These are phyloP conservation scores for Ctenopoma multispine DNA, from an alignment of 2,797 vertebrate species.

Conservation along the genomic window DNA sequence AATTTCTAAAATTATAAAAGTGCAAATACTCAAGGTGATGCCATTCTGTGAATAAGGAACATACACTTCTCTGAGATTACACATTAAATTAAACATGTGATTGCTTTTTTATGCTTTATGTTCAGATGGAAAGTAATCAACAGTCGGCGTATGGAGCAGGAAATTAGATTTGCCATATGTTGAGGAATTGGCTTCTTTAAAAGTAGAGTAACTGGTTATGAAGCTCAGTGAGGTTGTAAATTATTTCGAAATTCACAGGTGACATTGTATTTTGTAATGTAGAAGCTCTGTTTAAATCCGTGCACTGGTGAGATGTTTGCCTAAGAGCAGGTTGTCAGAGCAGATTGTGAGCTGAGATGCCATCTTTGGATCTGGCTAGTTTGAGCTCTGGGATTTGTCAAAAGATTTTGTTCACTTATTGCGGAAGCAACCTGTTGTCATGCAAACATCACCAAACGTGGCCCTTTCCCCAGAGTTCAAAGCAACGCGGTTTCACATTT, in stretches of 20 bases:
- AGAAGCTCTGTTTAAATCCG: constrained; percentile 32
- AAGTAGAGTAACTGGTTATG: constrained; percentile 7
- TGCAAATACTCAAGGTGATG: constrained; percentile 6
- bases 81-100: constrained; percentile 22
- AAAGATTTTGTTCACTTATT: constrained; percentile 75
- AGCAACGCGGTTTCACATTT: constrained; percentile 8
- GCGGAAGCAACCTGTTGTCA: constrained; percentile 58
- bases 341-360: constrained; percentile 76
- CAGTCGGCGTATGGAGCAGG: constrained; percentile 1
- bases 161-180: constrained; percentile 26
- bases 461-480: constrained; percentile 1
- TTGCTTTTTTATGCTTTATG: constrained; percentile 41
- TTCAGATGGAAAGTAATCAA: constrained; percentile 33
- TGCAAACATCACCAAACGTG: not conserved
- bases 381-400: constrained; percentile 70
- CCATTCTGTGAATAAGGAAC: constrained; percentile 17
- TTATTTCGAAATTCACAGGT: constrained; percentile 5
- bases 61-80: constrained; percentile 15
- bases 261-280: not conserved
- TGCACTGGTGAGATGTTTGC: constrained; percentile 37
- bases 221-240: not conserved
- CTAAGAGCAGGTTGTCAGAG: constrained; percentile 74
- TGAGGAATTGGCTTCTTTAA: constrained; percentile 3
- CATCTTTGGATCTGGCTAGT: constrained; percentile 69
- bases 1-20: constrained; percentile 23